These are phyloP conservation scores for Ligdia adustata DNA, from an alignment of 2,888 invertebrate genomes.

Conservation along the genomic window DNA sequence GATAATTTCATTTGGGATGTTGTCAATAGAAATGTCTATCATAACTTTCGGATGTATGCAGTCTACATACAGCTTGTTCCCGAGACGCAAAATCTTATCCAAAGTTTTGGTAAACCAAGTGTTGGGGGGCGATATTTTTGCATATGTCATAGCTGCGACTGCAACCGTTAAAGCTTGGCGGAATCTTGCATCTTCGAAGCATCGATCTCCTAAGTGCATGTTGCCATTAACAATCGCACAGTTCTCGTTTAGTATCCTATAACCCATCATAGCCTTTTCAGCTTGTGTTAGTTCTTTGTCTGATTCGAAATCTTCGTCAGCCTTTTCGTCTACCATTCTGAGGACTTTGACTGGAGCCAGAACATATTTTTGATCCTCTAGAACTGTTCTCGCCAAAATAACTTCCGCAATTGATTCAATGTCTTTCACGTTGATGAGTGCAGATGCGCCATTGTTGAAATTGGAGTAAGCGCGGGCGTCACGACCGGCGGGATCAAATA, in stretches of 20 bases:
- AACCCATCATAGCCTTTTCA: conserved; percentile 81
- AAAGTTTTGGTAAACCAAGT: conserved; percentile 84
- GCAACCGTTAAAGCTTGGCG: conserved; percentile 85
- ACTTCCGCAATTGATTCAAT: conserved; percentile 76
- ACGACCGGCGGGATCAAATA: conserved; percentile 86
- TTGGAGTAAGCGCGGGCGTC: conserved; percentile 79
- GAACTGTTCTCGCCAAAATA: conserved; percentile 71
- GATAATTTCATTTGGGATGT: conserved; percentile 82
- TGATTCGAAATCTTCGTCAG: conserved; percentile 76
- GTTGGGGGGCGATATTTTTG: conserved; percentile 86
- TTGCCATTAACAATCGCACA: conserved; percentile 84
- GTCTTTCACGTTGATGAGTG: conserved; percentile 83
- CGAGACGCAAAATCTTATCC: conserved; percentile 84
- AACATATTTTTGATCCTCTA: conserved; percentile 78
- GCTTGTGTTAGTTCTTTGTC: conserved; percentile 73
- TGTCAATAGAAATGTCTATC: conserved; percentile 77
- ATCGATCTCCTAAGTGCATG: conserved; percentile 83
- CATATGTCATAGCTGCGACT: conserved; percentile 85
- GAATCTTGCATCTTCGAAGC: conserved; percentile 83
- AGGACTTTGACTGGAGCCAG: conserved; percentile 75
- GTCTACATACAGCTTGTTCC: conserved; percentile 84
- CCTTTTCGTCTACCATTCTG: conserved; percentile 69
- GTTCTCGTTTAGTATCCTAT: conserved; percentile 79
- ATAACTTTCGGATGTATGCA: conserved; percentile 74
- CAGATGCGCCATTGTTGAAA: conserved; percentile 77